These are phyloP conservation scores for Acanthis flammea DNA, from an alignment of 2,797 vertebrate species.

Conservation along the genomic window DNA sequence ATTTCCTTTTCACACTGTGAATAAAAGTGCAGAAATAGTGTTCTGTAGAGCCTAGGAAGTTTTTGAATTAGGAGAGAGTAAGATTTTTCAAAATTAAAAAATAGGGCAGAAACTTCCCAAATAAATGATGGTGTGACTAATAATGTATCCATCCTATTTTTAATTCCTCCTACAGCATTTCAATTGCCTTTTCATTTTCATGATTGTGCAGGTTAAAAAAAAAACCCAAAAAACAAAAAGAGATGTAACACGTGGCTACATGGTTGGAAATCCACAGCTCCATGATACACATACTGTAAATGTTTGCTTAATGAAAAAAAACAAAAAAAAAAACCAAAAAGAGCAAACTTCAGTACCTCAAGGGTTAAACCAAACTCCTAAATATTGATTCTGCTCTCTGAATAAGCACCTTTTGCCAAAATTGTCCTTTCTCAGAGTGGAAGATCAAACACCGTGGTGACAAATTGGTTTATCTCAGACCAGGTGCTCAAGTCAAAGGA, in stretches of 20 bases:
- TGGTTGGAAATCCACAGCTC: background rate
- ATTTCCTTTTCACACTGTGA: background rate
- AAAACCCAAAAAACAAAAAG: background rate
- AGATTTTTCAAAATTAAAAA: background rate
- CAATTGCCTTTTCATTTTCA: background rate
- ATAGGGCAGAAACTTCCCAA: background rate
- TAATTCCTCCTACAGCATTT: background rate
- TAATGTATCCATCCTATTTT: background rate
- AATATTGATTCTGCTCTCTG: background rate
- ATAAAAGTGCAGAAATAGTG: background rate
- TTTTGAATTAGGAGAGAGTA: background rate
- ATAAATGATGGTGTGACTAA: background rate
- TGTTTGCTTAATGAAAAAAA: background rate
- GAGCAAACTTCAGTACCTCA: background rate
- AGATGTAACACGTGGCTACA: rapidly evolving
- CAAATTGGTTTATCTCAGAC: constrained; percentile 27
- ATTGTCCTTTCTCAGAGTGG: background rate
- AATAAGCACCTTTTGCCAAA: background rate
- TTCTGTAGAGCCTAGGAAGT: background rate
- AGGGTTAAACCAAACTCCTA: background rate
- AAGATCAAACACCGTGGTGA: background rate
- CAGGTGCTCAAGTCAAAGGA: constrained; percentile 40
- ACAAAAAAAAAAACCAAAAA: background rate
- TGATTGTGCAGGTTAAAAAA: background rate
- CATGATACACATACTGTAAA: rapidly evolving